These are phyloP conservation scores for Colletes gigas DNA, from an alignment of 1,140 invertebrate genomes.

Conservation along the genomic window DNA sequence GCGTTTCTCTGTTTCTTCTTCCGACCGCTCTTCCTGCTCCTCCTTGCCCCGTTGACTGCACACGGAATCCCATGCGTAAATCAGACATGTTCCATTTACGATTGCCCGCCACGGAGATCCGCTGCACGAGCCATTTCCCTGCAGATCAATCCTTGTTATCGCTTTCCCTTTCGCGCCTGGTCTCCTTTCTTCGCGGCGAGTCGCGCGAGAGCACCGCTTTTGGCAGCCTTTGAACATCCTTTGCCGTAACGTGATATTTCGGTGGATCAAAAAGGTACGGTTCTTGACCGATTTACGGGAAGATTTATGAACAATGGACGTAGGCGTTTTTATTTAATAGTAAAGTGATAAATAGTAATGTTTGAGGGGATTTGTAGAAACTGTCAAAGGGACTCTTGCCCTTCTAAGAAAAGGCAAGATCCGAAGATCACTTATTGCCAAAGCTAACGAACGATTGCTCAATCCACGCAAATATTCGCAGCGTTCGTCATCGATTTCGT, in stretches of 20 bases:
- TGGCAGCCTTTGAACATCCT: slow-evolving; percentile 5
- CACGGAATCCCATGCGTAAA: slow-evolving; percentile 61
- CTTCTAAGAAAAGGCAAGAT: no score
- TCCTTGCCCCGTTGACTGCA: neutral
- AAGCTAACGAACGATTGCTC: no score
- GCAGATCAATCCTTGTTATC: slow-evolving; percentile 61
- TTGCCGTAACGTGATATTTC: slow-evolving; percentile 13
- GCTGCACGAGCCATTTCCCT: slow-evolving; percentile 59
- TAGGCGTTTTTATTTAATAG: no score
- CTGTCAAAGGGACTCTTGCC: no score
- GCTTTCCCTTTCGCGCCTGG: slow-evolving; percentile 9
- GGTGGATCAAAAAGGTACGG: no score
- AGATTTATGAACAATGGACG: no score
- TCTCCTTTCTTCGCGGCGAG: neutral
- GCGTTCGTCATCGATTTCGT: slow-evolving; percentile 13
- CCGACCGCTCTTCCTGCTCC: slow-evolving; percentile 4
- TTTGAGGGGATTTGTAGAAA: no score
- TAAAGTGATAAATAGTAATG: no score
- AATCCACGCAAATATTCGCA: no score
- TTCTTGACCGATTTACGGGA: no score
- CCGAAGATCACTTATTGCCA: no score
- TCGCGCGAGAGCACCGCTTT: neutral
- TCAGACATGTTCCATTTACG: slow-evolving; percentile 67
- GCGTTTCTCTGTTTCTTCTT: neutral
- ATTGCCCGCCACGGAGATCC: slow-evolving; percentile 52